Base-by-base conservation (phyloP, 1,140 invertebrate species). In the Dermatophagoides farinae region DNA sequence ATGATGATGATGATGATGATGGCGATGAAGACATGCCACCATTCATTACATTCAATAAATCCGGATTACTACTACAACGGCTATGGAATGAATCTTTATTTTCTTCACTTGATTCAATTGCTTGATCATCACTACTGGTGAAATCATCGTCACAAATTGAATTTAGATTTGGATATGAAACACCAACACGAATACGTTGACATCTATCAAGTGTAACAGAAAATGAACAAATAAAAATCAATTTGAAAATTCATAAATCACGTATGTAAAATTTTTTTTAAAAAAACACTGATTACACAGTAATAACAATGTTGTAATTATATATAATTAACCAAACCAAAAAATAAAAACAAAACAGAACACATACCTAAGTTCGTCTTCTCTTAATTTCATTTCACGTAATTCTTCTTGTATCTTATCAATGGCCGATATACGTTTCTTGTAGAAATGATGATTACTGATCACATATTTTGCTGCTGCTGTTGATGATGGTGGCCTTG, bases 341-440 rank as follows among this genome's bases (percentile, higher is more conserved):
- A n/a, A 55, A 16, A 16, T 14, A 31, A 9, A 22, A 18, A 43
- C 12, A 49, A 4, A 49, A n/a, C n/a, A 16, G 18, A 14, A 10
- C 20, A n/a, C 59, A 53, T 74, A 80, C 76, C 80, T 84, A 14
- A 85, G 71, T 66, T 85, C 83, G 57, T 80, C 77, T 66, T 85
- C 83, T 44, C 83, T 73, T 44, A 78, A 76, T 65, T 81, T 82
- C 75, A 85, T 81, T 65, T 84, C 82, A 68, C 77, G 75, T 37
- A 85, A 70, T 69, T 85, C 83, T 60, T 81, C 80, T 68, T 85
- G 82, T 59, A 85, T 85, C 69, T 84, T 85, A 64, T 82, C 79
- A 68, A 84, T 82, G 1, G 83, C 82, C 16, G 69, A 65, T 20
- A 68, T 43, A 31, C 60, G 57, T 59, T 64, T 52, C 40, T 44